Conservation (phyloP, 2,888 invertebrate genomes). For the Ethmia dodecea region DNA sequence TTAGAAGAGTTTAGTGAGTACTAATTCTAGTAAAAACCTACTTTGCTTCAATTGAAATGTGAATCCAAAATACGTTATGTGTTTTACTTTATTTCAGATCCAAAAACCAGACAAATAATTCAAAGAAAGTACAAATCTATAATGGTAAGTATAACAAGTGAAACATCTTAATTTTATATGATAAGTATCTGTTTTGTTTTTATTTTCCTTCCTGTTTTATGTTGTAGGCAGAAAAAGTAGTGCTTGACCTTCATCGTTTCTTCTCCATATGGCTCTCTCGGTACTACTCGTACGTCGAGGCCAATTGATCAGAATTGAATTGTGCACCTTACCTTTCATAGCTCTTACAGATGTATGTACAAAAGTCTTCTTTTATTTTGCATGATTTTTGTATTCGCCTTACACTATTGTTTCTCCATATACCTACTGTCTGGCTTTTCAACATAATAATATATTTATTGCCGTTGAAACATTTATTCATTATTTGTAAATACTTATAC, state of each 20-base stretch:
- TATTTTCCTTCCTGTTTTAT: slow-evolving; percentile 53
- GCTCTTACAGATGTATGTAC: slow-evolving; percentile 62
- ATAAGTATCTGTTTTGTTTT: slow-evolving; percentile 34
- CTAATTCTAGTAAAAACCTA: no score
- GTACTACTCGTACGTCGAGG: slow-evolving; percentile 63
- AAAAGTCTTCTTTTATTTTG: slow-evolving; percentile 35
- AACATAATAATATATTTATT: no score
- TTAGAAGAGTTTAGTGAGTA: slow-evolving; percentile 99
- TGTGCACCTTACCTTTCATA: slow-evolving; percentile 61
- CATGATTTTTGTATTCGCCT: slow-evolving; percentile 30
- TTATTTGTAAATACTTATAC: no score
- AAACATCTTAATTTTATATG: no score
- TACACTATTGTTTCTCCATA: slow-evolving; percentile 17
- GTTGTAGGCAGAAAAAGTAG: slow-evolving; percentile 86
- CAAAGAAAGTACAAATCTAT: slow-evolving; percentile 98
- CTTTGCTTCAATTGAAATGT: no score
- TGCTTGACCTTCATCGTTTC: slow-evolving; percentile 87
- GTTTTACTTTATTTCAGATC: slow-evolving; percentile 83
- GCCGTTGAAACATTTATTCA: no score
- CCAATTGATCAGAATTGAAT: slow-evolving; percentile 50
- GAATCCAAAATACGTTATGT: not conserved
- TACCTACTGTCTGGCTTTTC: no score
- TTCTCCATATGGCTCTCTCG: slow-evolving; percentile 84
- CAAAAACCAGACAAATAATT: slow-evolving; percentile 96
- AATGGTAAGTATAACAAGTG: slow-evolving; percentile 99